Evolutionary conservation across 2,113 vertebrate species (phyloP).

Genomic region (Boleophthalmus pectinirostris): DNA sequence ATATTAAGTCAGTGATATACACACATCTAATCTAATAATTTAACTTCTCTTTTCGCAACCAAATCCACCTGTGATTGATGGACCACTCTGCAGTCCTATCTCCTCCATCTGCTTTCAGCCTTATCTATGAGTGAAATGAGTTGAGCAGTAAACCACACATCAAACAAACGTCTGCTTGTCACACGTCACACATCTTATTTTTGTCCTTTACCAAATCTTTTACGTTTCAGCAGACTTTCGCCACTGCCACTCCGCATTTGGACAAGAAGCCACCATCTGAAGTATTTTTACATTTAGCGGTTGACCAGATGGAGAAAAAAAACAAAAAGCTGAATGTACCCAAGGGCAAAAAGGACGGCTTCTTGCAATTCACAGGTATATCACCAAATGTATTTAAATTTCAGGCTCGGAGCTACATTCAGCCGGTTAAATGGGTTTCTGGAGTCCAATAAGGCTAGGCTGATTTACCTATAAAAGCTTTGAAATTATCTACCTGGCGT

Average conservation of each 20-base stretch:
- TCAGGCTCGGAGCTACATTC: constrained; percentile 19
- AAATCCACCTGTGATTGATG: background rate
- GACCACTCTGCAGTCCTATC: background rate
- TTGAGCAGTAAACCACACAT: constrained; percentile 33
- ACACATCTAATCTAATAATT: background rate
- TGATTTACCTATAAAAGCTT: constrained; percentile 44
- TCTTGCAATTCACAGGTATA: constrained; percentile 38
- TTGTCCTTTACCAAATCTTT: constrained; percentile 58
- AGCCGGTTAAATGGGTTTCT: constrained; percentile 29
- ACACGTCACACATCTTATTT: constrained; percentile 55
- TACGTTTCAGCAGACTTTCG: constrained; percentile 37
- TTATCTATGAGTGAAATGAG: constrained; percentile 36
- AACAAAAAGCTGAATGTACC: constrained; percentile 36
- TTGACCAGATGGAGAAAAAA: constrained; percentile 18
- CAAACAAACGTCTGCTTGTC: constrained; percentile 43
- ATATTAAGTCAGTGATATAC: background rate
- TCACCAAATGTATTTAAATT: constrained; percentile 41
- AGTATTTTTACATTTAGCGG: background rate
- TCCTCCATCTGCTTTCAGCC: constrained; percentile 6
- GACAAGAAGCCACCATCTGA: constrained; percentile 37
- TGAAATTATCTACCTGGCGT: constrained; percentile 38
- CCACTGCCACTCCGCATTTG: constrained; percentile 34
- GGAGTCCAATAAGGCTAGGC: constrained; percentile 29
- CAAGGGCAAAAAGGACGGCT: constrained; percentile 29
- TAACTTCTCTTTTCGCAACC: background rate